Evolutionary conservation across 2,113 vertebrate species (phyloP).

Genomic region (sheep (Ovis aries)): DNA sequence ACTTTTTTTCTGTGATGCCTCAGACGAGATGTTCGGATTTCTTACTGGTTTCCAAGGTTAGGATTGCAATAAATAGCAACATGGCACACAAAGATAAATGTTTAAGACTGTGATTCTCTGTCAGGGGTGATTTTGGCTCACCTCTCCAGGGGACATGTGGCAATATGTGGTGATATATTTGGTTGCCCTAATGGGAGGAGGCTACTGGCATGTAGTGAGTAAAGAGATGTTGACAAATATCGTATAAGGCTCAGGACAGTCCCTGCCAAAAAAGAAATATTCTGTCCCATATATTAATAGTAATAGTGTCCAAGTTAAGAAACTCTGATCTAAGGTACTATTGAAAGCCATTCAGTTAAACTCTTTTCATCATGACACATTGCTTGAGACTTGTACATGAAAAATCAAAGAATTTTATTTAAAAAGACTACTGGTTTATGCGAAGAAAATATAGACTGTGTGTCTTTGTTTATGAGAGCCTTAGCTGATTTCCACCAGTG

Average conservation of each 20-base stretch:
- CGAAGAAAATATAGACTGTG: neutral
- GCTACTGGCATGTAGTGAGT: neutral
- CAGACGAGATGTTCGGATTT: constrained; percentile 11
- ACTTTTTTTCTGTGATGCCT: constrained; percentile 39
- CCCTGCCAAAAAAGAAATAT: neutral
- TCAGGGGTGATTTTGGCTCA: neutral
- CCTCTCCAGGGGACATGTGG: neutral
- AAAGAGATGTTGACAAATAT: neutral
- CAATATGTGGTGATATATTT: neutral
- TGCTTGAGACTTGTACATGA: neutral
- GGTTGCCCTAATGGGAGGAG: neutral
- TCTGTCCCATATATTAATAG: neutral
- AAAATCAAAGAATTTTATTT: neutral
- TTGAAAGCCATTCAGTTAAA: neutral
- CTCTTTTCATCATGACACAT: too few species aligned
- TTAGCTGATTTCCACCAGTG: neutral
- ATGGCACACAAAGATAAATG: neutral
- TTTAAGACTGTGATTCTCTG: neutral
- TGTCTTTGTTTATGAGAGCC: neutral
- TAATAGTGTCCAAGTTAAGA: neutral
- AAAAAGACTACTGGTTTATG: neutral
- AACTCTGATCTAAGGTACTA: neutral
- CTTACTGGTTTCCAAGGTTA: constrained; percentile 48
- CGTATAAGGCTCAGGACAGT: neutral
- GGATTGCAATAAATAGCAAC: neutral